Conservation (phyloP, 1,140 invertebrate genomes). For the Chelonus insularis region DNA sequence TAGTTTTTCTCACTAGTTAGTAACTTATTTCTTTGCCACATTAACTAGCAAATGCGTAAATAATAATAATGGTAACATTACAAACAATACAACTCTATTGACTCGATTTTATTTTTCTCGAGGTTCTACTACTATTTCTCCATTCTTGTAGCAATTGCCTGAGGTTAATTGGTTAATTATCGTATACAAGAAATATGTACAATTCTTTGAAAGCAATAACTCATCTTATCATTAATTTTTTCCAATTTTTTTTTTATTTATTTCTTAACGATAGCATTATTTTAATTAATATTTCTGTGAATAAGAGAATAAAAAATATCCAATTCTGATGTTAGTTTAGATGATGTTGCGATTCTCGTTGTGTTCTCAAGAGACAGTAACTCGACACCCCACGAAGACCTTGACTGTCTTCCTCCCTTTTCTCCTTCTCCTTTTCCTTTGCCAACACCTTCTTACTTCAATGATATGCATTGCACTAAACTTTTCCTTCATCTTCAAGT, state of each 20-base stretch:
- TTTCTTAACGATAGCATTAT: too few species aligned
- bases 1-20: neutral
- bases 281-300: too few species aligned
- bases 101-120: too few species aligned
- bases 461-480: neutral
- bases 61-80: too few species aligned
- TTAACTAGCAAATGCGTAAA: too few species aligned
- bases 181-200: neutral
- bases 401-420: slow-evolving; percentile 48
- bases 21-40: too few species aligned
- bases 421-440: slow-evolving; percentile 7
- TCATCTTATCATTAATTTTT: neutral
- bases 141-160: neutral
- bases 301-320: neutral
- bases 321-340: neutral
- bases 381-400: slow-evolving; percentile 39
- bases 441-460: neutral
- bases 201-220: neutral
- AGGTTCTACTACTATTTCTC: too few species aligned
- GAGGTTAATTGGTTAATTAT: slow-evolving; percentile 19
- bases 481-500: neutral
- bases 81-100: too few species aligned
- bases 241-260: neutral
- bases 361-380: slow-evolving; percentile 33
- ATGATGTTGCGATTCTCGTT: neutral